Evolutionary conservation across 2,888 invertebrate species (phyloP), one percentile per base, ranked within the genome.

Genomic region (Geotrupes spiniger): DNA sequence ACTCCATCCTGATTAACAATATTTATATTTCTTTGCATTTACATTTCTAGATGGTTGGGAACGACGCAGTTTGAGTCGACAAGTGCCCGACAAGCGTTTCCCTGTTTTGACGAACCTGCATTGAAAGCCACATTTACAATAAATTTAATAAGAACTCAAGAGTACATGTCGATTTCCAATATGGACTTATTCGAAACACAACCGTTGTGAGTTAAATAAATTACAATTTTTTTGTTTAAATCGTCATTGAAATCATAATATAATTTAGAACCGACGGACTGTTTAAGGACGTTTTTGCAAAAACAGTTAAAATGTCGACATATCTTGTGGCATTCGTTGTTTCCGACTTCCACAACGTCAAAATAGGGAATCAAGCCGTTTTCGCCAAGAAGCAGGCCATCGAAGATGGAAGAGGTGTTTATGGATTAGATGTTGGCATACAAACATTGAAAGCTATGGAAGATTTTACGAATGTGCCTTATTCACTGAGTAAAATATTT

Each of bases 281-380:
- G 12, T 44, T 5, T 16, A 27, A 21, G 10, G 49, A 49, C 8
- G 17, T 4, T 14, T 49, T 49, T 29, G 6, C 36, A 2, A 28
- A 40, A 36, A 29, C 45, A 4, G 45, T 49, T n/a, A 4, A 11
- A 12, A 90, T 91, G 86, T 86, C 89, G 1, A 79, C 89, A 0
- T 93, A 94, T 63, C 74, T 92, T 9, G 76, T 91, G 2, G 92
- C 92, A 0, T 90, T 89, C 65, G 77, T 89, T 9, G 84, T 93
- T 5, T 79, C 76, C 8, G 33, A 33, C 14, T 81, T 78, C 50
- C 6, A 27, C 14, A 21, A 12, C 10, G 4, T 40, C 17, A 29
- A 36, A 17, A 2, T 45, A 39, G 37, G 16, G 15, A 36, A 38
- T 42, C 71, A 73, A 43, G 59, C 69, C n/a, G 64, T 58, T 8